phyloP scores from a whole-genome alignment of 2,888 invertebrate species.

The Dione vanillae region DNA sequence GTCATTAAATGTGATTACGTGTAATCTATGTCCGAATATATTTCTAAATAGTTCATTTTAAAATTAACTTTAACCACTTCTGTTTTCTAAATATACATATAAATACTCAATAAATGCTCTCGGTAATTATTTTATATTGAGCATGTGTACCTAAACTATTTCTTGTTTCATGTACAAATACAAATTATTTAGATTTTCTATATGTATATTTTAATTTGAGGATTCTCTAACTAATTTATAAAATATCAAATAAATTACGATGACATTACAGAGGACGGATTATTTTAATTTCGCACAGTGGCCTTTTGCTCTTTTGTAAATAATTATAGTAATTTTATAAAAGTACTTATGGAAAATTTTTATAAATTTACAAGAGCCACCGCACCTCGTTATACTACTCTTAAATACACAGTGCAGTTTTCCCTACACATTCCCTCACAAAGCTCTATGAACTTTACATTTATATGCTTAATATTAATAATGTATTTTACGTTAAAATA shows the following conservation, averaged over 20 bases:
- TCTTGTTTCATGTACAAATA: no score
- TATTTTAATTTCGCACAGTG: background rate
- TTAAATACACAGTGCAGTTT: background rate
- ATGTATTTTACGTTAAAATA: background rate
- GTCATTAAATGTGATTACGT: no score
- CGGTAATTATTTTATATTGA: no score
- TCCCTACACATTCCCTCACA: background rate
- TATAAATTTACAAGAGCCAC: background rate
- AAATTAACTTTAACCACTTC: no score
- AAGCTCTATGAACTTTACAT: conserved; percentile 6
- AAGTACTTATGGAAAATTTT: background rate
- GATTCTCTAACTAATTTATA: background rate
- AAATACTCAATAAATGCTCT: no score
- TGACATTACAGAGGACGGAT: background rate
- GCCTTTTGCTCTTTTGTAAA: no score
- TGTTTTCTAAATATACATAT: no score
- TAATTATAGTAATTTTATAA: background rate
- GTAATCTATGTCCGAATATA: no score
- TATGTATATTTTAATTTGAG: background rate
- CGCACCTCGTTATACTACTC: conserved; percentile 8
- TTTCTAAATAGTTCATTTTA: no score
- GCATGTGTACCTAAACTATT: no score
- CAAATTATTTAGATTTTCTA: background rate
- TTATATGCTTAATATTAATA: background rate
- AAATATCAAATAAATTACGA: background rate